Base-by-base conservation (phyloP, 2,113 vertebrate species). In the Centropus bengalensis region DNA sequence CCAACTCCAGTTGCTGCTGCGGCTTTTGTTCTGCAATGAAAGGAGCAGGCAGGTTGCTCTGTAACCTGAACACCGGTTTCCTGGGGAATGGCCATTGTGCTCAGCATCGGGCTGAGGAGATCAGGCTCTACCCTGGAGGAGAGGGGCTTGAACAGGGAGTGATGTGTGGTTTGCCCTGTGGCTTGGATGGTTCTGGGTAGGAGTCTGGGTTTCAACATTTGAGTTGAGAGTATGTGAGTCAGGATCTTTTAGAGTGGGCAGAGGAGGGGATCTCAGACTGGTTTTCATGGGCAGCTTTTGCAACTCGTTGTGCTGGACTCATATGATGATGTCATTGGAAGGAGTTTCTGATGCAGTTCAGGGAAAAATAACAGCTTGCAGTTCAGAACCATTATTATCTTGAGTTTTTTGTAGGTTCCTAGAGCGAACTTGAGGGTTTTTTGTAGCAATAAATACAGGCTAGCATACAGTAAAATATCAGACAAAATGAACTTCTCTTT, bases 81-180 rank as follows among this genome's bases (percentile, higher is more conserved):
- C 13, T 3, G 2, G 36, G 52, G 38, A 60, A 36, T 9, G 12
- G 21, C 38, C 12, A 3, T 59, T 9, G 20, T 6, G 0, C 14
- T 69, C 21, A 3, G 47, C 32, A 20, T 78, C 42, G 3, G 0
- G 0, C 38, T 60, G 59, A 36, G 8, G n/a, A 62, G 28, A 45
- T 23, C 24, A 16, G 32, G 5, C 8, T 14, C 23, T 32, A 40
- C 24, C 60, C 45, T 8, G 2, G 55, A 77, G 63, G 32, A 86
- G 71, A 19, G 23, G 38, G 18, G 2, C 49, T 77, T 60, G 76
- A n/a, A 33, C 55, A 15, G 58, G 63, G 55, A 62, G 21, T n/a
- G n/a, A 2, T 47, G 42, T 0, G 1, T 22, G 2, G 23, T 22
- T 13, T 3, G 3, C 30, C 24, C 45, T 17, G 33, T 40, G 16